phyloP scores from a whole-genome alignment of 2,113 vertebrate genomes.

The Thamnaconus septentrionalis region DNA sequence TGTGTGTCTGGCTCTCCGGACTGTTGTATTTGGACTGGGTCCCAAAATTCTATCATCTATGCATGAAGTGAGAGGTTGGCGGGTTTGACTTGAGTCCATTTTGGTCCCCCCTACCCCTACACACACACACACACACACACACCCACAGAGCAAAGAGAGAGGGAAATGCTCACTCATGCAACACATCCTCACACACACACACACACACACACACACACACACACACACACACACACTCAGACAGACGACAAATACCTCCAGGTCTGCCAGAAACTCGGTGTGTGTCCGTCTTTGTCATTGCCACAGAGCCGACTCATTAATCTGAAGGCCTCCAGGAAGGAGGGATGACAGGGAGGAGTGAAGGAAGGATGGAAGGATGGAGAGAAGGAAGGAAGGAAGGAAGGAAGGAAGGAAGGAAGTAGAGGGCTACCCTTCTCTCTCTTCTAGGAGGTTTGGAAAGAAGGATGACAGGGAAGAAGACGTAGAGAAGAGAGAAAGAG shows the following conservation, averaged over 20 bases:
- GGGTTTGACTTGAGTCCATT: too few relatives aligned
- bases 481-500: too few relatives aligned
- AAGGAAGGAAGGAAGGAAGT: slow-evolving; percentile 20
- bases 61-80: too few relatives aligned
- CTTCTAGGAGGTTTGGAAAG: too few relatives aligned
- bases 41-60: too few relatives aligned
- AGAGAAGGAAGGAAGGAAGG: slow-evolving; percentile 12
- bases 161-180: too few relatives aligned
- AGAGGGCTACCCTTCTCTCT: slow-evolving; percentile 18
- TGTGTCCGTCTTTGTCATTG: slow-evolving; percentile 34
- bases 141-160: too few relatives aligned
- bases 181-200: neutral
- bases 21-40: too few relatives aligned
- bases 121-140: too few relatives aligned
- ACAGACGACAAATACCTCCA: slow-evolving; percentile 35
- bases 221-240: slow-evolving; percentile 1
- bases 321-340: neutral
- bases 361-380: neutral
- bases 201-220: slow-evolving; percentile 6
- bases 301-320: slow-evolving; percentile 27
- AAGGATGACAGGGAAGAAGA: too few relatives aligned
- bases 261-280: slow-evolving; percentile 36
- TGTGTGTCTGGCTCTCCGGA: too few relatives aligned
- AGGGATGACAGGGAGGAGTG: neutral
- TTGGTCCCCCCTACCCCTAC: too few relatives aligned